A percentile compares a stretch with the other conserved stretches of the same genome.
These are phyloP conservation scores for Andrena minutula DNA, from an alignment of 2,888 invertebrate species.

Conservation along the genomic window DNA sequence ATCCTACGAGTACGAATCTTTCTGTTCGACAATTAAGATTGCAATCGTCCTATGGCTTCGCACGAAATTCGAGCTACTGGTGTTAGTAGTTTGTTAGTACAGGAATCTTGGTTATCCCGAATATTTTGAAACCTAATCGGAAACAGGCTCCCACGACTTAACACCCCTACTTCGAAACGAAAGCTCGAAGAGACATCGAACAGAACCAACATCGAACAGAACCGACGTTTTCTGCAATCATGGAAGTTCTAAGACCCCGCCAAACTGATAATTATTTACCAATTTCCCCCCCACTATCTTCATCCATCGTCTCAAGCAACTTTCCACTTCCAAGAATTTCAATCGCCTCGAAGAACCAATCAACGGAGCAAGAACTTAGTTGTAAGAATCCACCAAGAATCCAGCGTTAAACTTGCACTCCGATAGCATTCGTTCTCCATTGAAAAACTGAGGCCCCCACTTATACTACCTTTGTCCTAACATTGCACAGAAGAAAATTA, in stretches of 20 bases:
- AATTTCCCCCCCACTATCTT: conserved; percentile 22
- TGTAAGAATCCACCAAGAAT: conserved; percentile 1
- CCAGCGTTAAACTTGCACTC: not conserved
- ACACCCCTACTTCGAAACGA: no score
- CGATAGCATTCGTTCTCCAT: conserved; percentile 8
- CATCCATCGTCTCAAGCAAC: not conserved
- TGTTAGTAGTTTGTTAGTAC: not conserved
- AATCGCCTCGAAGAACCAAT: conserved; percentile 24
- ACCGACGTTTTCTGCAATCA: not conserved
- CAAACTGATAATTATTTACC: conserved; percentile 40
- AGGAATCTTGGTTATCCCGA: not conserved
- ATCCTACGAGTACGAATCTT: not conserved
- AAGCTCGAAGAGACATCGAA: not conserved
- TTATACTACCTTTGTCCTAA: no score
- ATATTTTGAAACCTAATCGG: no score
- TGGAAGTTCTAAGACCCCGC: not conserved
- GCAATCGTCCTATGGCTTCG: not conserved
- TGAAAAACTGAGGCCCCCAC: conserved; percentile 6
- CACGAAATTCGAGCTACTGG: not conserved
- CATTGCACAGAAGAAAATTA: no score
- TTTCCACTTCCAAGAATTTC: conserved; percentile 15
- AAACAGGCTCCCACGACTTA: no score
- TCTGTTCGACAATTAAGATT: not conserved
- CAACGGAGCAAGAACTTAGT: conserved; percentile 13
- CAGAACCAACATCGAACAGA: not conserved